These are phyloP conservation scores for Charina bottae DNA, from an alignment of 2,113 vertebrate genomes.

Conservation along the genomic window DNA sequence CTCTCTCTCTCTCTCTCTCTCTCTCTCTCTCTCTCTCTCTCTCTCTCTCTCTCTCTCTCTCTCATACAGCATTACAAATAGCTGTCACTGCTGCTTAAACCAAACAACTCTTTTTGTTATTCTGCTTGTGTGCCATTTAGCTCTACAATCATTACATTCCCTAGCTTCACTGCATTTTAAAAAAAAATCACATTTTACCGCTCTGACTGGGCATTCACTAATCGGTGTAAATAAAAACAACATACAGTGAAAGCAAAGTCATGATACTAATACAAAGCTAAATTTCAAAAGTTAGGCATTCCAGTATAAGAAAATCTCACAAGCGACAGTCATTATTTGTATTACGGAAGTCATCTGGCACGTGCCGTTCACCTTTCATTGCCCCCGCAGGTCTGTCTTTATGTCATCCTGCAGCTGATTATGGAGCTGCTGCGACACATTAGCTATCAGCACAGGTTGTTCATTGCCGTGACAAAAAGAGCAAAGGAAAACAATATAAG, in stretches of 20 bases:
- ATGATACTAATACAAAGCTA: conserved; percentile 30
- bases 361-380: conserved; percentile 29
- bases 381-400: conserved; percentile 42
- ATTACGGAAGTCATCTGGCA: conserved; percentile 24
- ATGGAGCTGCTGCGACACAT: conserved; percentile 37
- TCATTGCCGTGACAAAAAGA: conserved; percentile 18
- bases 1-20: conserved; percentile 39
- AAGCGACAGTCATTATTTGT: conserved; percentile 51
- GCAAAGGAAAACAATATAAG: conserved; percentile 23
- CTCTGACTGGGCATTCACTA: conserved; percentile 44
- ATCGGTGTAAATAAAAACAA: conserved; percentile 35
- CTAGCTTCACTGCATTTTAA: conserved; percentile 4
- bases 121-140: conserved; percentile 13
- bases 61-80: conserved; percentile 30
- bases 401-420: conserved; percentile 35
- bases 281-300: conserved; percentile 48
- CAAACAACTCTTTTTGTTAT: conserved; percentile 32
- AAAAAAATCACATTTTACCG: conserved; percentile 15
- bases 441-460: conserved; percentile 43
- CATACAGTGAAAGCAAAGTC: conserved; percentile 11
- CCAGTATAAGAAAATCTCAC: conserved; percentile 40
- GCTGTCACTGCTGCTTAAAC: conserved; percentile 13
- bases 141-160: conserved; percentile 6
- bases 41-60: conserved; percentile 41
- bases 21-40: conserved; percentile 36